Base-by-base conservation (phyloP, 2,888 invertebrate species). In the Aleiodes leptofemur region DNA sequence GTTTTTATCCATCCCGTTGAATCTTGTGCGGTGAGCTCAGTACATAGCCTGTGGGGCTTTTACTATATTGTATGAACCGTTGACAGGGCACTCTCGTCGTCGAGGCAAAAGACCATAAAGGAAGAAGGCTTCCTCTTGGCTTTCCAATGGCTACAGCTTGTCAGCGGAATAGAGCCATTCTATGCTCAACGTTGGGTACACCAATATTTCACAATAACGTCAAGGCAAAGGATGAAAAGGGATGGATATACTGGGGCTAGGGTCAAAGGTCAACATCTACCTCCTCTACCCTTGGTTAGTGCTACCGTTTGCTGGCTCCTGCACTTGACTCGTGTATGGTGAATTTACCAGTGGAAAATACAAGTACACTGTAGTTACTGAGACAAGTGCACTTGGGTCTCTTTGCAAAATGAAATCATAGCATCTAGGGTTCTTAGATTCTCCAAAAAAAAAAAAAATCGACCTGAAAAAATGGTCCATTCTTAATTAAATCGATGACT, bases 191-290 rank as follows among this genome's bases (percentile, higher is more conserved):
- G 72, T 76, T 73, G 61, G 43, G 75, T 59, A 71, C 72, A 73
- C 72, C 77, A 76, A 79, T 81, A 81, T 80, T 78, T 79, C 69
- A 77, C 77, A 76, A 79, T 79, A 79, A 78, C 76, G 69, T 68
- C 51, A 51, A n/a, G 50, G 48, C 16, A n/a, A 29, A 29, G 51
- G 68, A 31, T 23, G 51, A n/a, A 34, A 14, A 8, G 48, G 55
- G 69, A 77, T 69, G 57, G 51, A 78, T 71, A 71, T 29, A 74
- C 29, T 72, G 50, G 50, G 50, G 43, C 43, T 43, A 13, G 64
- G 70, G 68, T 59, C 29, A 56, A 59, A 70, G 71, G 73, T 73
- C 76, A 76, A 53, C 55, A 74, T 64, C 74, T 48, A 71, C 70
- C 61, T 51, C 16, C 16, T 34, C 14, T 57, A 57, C 57, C 50